Percentiles rank a stretch among this genome's conserved stretches.
These are phyloP conservation scores for Ardeotis arabs DNA, from an alignment of 2,113 vertebrate species.

Conservation along the genomic window DNA sequence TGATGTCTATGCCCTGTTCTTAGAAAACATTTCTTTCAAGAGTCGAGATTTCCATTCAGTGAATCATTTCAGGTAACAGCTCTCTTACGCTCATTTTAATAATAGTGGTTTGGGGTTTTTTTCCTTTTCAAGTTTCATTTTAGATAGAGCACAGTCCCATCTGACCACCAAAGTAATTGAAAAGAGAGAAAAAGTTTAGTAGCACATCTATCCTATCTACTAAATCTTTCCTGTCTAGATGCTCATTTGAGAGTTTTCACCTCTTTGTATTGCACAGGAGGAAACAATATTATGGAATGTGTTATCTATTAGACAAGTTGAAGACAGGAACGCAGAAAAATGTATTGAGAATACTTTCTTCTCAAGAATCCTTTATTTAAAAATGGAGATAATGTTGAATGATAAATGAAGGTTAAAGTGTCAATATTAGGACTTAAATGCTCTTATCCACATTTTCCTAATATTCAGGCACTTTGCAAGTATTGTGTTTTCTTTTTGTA, in stretches of 20 bases:
- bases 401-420: not conserved
- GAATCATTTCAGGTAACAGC: conserved; percentile 36
- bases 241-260: not conserved
- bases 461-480: not conserved
- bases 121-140: conserved; percentile 51
- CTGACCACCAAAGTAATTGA: not conserved
- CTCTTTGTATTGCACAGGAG: not conserved
- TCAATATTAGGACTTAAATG: not conserved
- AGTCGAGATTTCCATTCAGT: not conserved
- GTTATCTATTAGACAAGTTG: not conserved
- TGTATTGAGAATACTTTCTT: not conserved
- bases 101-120: not conserved
- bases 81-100: not conserved
- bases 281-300: not conserved
- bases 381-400: not conserved
- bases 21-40: conserved; percentile 25
- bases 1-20: not conserved
- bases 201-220: not conserved
- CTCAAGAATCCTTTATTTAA: not conserved
- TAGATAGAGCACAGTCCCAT: not conserved
- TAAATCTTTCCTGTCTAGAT: not conserved
- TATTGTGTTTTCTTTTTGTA: not conserved
- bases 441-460: not conserved
- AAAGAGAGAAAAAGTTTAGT: not conserved
- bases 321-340: not conserved